phyloP scores from a whole-genome alignment of 2,113 vertebrate genomes.

The Mesitornis unicolor region DNA sequence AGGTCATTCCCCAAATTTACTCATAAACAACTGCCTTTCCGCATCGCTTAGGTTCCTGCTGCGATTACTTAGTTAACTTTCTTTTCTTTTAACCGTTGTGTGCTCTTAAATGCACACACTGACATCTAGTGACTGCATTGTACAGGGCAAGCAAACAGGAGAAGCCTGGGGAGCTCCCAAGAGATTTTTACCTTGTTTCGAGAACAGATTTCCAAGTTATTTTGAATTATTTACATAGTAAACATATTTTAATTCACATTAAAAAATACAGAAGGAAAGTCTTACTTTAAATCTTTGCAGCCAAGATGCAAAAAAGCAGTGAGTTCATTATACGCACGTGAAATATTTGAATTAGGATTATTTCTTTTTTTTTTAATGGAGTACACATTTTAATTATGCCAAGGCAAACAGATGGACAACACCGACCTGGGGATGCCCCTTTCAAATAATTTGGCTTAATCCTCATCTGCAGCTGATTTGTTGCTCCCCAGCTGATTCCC shows the following conservation, averaged over 20 bases:
- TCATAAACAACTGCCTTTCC: accelerated
- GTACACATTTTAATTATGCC: accelerated
- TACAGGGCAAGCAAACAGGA: not conserved
- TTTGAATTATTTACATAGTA: not conserved
- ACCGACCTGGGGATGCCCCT: too few relatives aligned
- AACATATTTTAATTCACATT: too few relatives aligned
- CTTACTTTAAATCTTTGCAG: not conserved
- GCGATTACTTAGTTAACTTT: not conserved
- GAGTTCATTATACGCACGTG: accelerated
- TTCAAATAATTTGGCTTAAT: too few relatives aligned
- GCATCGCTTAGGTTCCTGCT: not conserved
- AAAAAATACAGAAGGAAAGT: not conserved
- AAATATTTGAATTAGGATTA: not conserved
- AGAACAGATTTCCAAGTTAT: accelerated
- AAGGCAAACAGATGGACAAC: not conserved
- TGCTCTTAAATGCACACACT: not conserved
- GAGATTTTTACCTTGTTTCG: accelerated
- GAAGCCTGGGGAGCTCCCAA: not conserved
- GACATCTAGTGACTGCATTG: not conserved
- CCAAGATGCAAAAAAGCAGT: not conserved
- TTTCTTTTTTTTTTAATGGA: accelerated
- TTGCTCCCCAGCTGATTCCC: too few relatives aligned
- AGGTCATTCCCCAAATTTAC: too few relatives aligned
- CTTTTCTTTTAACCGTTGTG: not conserved
- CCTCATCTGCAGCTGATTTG: too few relatives aligned